These are phyloP conservation scores for Sitta carolinensis DNA, from an alignment of 2,797 vertebrate genomes.

Conservation along the genomic window DNA sequence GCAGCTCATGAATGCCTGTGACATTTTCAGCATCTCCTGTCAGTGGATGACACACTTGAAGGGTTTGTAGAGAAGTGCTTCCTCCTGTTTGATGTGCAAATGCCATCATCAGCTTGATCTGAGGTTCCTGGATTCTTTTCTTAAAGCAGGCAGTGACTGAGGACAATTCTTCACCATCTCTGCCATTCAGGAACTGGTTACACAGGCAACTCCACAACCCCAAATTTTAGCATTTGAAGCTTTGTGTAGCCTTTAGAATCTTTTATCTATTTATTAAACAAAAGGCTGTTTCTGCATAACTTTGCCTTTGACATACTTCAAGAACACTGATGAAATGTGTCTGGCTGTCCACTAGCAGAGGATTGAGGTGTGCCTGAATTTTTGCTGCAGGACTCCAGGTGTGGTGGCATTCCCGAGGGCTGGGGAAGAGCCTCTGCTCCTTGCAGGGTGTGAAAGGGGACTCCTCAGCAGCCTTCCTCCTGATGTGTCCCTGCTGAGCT, in stretches of 20 bases:
- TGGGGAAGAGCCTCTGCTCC: not conserved
- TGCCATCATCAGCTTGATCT: not conserved
- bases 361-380: not conserved
- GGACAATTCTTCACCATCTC: not conserved
- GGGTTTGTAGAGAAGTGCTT: not conserved
- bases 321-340: not conserved
- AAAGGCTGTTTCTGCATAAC: not conserved
- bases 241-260: not conserved
- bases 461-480: not conserved
- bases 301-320: not conserved
- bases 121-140: not conserved
- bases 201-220: fast-evolving
- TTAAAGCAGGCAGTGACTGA: not conserved
- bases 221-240: not conserved
- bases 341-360: not conserved
- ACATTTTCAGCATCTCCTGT: not conserved
- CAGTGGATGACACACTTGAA: not conserved
- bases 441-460: not conserved
- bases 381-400: not conserved
- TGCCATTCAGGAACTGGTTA: not conserved
- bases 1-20: not conserved
- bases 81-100: not conserved
- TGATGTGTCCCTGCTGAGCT: not conserved
- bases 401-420: not conserved
- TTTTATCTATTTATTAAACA: not conserved